phyloP scores from a whole-genome alignment of 1,140 invertebrate genomes.

The Hypsibius dujardini region DNA sequence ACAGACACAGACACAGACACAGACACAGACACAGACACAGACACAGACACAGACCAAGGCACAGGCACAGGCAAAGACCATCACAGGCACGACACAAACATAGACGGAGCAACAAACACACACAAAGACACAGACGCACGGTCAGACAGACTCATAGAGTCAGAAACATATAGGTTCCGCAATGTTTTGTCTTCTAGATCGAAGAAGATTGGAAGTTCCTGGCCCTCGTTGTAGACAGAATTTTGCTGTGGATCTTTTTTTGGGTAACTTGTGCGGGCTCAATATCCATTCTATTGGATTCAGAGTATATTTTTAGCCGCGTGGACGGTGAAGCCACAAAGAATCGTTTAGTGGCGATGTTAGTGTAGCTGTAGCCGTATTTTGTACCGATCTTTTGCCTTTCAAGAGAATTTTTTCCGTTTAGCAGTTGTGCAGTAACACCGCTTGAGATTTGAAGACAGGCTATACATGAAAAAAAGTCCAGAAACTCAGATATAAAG shows the following conservation, averaged over 20 bases:
- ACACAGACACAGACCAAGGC: not conserved
- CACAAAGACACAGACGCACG: too few species aligned
- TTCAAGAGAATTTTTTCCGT: too few species aligned
- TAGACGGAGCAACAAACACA: too few species aligned
- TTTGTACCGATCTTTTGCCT: too few species aligned
- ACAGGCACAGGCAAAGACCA: too few species aligned
- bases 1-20: not conserved
- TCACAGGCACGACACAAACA: too few species aligned
- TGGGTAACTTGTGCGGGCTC: conserved; percentile 71
- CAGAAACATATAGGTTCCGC: too few species aligned
- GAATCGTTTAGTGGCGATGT: not conserved
- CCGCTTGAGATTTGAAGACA: too few species aligned
- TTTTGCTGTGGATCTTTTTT: conserved; percentile 93
- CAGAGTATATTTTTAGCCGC: conserved; percentile 95
- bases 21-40: not conserved
- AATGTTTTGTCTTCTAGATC: conserved; percentile 48
- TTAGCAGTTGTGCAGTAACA: too few species aligned
- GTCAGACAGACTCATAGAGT: too few species aligned
- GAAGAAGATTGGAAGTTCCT: conserved; percentile 99
- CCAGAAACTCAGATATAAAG: too few species aligned
- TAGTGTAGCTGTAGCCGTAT: not conserved
- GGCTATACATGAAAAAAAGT: too few species aligned
- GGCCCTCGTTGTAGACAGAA: conserved; percentile 92
- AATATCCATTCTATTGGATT: conserved; percentile 90
- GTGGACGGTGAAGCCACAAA: conserved; percentile 63